phyloP scores from a whole-genome alignment of 1,140 invertebrate genomes.

The Listronotus bonariensis region DNA sequence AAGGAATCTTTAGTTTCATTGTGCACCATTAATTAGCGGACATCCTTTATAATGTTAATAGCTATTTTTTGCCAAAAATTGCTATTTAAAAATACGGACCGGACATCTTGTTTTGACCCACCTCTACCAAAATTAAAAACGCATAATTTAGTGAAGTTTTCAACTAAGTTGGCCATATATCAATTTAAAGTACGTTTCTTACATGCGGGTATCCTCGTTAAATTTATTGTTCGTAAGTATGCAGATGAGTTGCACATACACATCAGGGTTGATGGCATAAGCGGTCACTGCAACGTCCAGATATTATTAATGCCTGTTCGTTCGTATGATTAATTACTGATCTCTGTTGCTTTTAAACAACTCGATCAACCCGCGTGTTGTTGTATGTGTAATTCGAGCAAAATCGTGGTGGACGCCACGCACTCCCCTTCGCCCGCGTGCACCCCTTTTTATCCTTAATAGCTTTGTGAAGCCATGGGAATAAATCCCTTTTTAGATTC shows the following conservation, averaged over 20 bases:
- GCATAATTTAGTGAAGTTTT: no score
- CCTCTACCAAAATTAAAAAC: no score
- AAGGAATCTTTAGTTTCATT: no score
- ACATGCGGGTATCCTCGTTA: conserved; percentile 28
- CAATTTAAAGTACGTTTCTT: conserved; percentile 24
- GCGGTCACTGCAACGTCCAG: conserved; percentile 29
- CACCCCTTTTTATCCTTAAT: conserved; percentile 21
- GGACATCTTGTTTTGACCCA: no score
- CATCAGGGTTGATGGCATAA: conserved; percentile 27
- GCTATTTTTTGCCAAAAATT: no score
- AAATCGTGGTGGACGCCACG: conserved; percentile 19
- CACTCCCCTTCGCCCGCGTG: conserved; percentile 17
- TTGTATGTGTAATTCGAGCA: conserved; percentile 22
- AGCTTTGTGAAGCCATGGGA: conserved; percentile 31
- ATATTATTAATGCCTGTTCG: conserved; percentile 30
- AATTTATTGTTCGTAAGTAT: conserved; percentile 28
- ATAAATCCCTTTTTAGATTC: conserved; percentile 29
- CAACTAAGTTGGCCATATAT: background rate
- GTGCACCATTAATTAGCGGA: no score
- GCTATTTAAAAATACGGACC: no score
- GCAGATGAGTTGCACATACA: conserved; percentile 28
- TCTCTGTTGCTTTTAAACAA: conserved; percentile 30
- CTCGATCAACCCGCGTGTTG: conserved; percentile 23
- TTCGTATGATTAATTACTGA: conserved; percentile 31
- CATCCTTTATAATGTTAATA: no score